A percentile compares a stretch with the other conserved stretches of the same genome.
phyloP scores from a whole-genome alignment of 2,888 invertebrate genomes.

The Auanema sp. region DNA sequence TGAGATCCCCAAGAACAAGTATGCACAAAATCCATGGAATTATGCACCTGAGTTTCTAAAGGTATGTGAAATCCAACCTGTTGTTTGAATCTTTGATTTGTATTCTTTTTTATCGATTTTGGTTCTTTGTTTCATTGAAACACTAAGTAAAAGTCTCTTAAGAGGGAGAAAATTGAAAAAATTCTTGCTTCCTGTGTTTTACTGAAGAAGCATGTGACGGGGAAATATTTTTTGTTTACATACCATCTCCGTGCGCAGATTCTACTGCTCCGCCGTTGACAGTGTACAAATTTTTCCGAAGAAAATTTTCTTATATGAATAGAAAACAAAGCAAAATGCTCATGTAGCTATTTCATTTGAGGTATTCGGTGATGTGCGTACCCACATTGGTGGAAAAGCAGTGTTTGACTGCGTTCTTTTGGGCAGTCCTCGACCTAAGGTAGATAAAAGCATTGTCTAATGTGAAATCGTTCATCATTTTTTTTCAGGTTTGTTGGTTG shows the following conservation, averaged over 20 bases:
- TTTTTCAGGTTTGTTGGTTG: slow-evolving; percentile 60
- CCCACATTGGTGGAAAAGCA: slow-evolving; percentile 55
- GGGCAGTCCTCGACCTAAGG: slow-evolving; percentile 61
- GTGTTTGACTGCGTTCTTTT: slow-evolving; percentile 63
- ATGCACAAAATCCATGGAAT: slow-evolving; percentile 61
- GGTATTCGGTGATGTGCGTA: slow-evolving; percentile 57
- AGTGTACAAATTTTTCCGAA: too few species aligned
- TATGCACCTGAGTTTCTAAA: slow-evolving; percentile 63
- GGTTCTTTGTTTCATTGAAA: too few species aligned
- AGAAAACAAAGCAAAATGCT: too few species aligned
- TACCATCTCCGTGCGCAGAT: too few species aligned
- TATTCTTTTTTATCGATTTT: too few species aligned
- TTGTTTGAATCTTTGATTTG: too few species aligned
- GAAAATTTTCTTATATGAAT: too few species aligned
- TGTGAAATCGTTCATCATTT: slow-evolving; percentile 4
- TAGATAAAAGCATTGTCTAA: slow-evolving; percentile 16
- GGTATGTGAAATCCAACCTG: too few species aligned
- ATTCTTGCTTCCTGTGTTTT: not conserved
- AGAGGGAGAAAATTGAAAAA: too few species aligned
- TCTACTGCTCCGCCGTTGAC: too few species aligned
- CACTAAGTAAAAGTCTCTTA: not conserved
- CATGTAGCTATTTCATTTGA: slow-evolving; percentile 23
- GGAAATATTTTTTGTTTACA: not conserved
- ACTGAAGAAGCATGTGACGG: not conserved
- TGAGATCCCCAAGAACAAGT: slow-evolving; percentile 63